Conservation (phyloP, 2,888 invertebrate species). For the Chorisops tibialis region DNA sequence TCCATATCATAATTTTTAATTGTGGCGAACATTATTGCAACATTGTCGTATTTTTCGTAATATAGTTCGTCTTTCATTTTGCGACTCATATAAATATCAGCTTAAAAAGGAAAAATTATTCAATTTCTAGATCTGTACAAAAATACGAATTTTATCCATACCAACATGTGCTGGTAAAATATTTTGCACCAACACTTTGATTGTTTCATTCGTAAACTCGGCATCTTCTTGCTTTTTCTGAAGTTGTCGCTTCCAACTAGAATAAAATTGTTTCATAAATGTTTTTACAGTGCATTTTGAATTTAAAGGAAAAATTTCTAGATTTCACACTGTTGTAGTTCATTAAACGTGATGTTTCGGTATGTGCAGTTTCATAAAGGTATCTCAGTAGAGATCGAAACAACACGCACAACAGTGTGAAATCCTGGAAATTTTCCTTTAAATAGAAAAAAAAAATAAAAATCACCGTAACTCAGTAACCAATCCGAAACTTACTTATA, state of each 20-base stretch:
- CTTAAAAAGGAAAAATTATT: constrained; percentile 52
- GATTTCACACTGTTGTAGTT: too few species aligned
- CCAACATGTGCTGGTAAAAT: constrained; percentile 92
- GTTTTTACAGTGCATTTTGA: too few species aligned
- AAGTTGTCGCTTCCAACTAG: constrained; percentile 64
- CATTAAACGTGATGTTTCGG: too few species aligned
- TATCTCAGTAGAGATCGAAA: too few species aligned
- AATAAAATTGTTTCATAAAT: constrained; percentile 4
- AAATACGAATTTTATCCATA: constrained; percentile 49
- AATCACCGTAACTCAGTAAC: constrained; percentile 31
- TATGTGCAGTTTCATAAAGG: too few species aligned
- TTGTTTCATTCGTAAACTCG: constrained; percentile 79
- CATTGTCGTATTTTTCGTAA: constrained; percentile 81
- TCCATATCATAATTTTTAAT: constrained; percentile 76
- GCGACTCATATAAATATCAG: constrained; percentile 73
- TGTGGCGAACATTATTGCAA: constrained; percentile 95
- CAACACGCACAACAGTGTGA: too few species aligned
- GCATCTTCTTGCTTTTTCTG: constrained; percentile 84
- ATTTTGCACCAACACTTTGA: constrained; percentile 84
- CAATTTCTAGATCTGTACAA: not conserved
- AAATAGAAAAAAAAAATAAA: constrained; percentile 14
- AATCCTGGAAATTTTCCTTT: too few species aligned
- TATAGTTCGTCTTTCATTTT: constrained; percentile 71
- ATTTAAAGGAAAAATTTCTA: too few species aligned
- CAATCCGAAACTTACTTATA: constrained; percentile 57